These are phyloP conservation scores for Xiphydria camelus DNA, from an alignment of 2,888 invertebrate genomes.

Conservation along the genomic window DNA sequence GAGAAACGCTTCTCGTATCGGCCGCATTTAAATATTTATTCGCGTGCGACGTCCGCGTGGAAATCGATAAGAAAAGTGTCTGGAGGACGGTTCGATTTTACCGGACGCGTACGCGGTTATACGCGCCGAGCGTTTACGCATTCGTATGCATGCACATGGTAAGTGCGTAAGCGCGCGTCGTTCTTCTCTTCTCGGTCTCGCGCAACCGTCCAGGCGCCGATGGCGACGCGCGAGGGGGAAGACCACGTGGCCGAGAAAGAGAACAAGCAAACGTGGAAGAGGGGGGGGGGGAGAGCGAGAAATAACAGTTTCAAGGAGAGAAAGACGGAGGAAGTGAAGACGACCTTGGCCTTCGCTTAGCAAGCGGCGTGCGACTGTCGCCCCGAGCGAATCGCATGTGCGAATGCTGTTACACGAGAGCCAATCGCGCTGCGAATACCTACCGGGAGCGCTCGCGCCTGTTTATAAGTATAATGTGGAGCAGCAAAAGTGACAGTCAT, in stretches of 20 bases:
- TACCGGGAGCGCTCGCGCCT: conserved; percentile 14
- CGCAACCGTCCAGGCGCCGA: background rate
- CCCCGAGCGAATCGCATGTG: conserved; percentile 35
- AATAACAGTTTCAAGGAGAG: conserved; percentile 1
- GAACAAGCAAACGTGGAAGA: conserved; percentile 9
- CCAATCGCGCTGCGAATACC: conserved; percentile 30
- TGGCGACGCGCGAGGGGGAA: background rate
- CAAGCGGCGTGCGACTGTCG: conserved; percentile 28
- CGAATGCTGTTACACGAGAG: conserved; percentile 25
- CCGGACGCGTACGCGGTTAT: no score
- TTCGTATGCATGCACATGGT: no score
- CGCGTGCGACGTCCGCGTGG: no score
- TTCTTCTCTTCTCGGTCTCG: background rate
- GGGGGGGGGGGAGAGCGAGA: background rate
- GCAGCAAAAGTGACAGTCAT: conserved; percentile 36
- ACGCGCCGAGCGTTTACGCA: no score
- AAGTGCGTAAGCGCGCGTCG: background rate
- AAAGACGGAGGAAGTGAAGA: conserved; percentile 1
- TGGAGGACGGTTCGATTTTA: no score
- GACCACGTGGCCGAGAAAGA: background rate
- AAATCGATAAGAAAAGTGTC: no score
- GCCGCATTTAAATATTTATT: no score
- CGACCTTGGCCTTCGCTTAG: conserved; percentile 44
- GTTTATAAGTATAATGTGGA: no score
- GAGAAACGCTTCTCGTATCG: no score